Percentiles rank a stretch among this genome's conserved stretches.
phyloP scores from a whole-genome alignment of 2,888 invertebrate species.

The Agrotis puta region DNA sequence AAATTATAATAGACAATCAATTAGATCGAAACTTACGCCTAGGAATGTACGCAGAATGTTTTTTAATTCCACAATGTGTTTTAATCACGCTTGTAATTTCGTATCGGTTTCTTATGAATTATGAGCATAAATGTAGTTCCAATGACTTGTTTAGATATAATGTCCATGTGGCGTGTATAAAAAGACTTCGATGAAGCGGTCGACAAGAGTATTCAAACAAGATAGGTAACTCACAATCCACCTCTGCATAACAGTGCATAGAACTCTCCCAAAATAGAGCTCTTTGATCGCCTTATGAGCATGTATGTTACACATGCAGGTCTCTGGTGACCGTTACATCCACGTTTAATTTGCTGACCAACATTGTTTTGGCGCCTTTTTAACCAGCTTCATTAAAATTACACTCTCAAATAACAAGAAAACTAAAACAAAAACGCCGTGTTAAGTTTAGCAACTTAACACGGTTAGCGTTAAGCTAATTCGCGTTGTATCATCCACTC shows the following conservation, averaged over 20 bases:
- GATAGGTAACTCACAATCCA: not conserved
- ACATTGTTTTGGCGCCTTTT: not conserved
- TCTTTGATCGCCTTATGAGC: conserved; percentile 21
- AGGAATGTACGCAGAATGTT: conserved; percentile 18
- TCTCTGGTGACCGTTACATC: conserved; percentile 30
- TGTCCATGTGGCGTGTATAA: not conserved
- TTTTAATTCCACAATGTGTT: conserved; percentile 33
- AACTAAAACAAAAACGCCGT: not conserved
- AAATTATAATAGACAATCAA: conserved; percentile 41
- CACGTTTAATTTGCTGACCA: not conserved
- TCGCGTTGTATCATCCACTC: conserved; percentile 55
- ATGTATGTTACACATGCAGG: conserved; percentile 18
- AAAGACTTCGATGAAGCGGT: not conserved
- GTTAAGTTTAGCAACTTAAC: conserved; percentile 18
- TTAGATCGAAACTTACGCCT: conserved; percentile 49
- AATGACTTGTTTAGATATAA: conserved; percentile 24
- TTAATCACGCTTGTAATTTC: conserved; percentile 48
- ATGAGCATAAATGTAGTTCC: conserved; percentile 25
- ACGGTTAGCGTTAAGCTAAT: conserved; percentile 50
- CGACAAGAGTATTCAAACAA: not conserved
- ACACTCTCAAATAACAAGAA: not conserved
- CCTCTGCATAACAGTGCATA: not conserved
- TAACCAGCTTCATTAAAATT: conserved; percentile 10
- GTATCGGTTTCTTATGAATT: conserved; percentile 47
- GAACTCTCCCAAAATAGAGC: conserved; percentile 16